These are phyloP conservation scores for Cacatua alba DNA, from an alignment of 2,113 vertebrate genomes.

Conservation along the genomic window DNA sequence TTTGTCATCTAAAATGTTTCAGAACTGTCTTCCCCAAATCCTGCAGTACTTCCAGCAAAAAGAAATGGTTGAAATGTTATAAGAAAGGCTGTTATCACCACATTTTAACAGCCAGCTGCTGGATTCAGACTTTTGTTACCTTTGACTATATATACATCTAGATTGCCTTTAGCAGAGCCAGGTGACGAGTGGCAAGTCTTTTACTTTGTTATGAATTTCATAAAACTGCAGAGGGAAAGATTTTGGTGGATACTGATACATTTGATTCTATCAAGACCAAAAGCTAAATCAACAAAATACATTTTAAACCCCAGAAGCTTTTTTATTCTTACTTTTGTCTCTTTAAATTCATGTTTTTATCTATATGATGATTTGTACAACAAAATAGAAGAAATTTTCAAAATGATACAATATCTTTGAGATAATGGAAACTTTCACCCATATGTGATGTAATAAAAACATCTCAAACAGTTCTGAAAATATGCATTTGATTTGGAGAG, in stretches of 20 bases:
- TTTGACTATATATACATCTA: not conserved
- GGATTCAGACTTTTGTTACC: not conserved
- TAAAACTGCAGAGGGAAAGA: not conserved
- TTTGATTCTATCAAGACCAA: not conserved
- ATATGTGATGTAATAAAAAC: not conserved
- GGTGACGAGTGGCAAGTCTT: not conserved
- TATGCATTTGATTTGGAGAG: not conserved
- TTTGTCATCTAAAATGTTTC: not conserved
- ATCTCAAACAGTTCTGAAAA: not conserved
- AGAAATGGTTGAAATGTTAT: not conserved
- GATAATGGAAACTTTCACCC: not conserved
- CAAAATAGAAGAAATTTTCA: not conserved
- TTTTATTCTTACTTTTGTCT: not conserved
- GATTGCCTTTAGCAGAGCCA: not conserved
- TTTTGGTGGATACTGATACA: not conserved
- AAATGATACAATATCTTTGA: not conserved
- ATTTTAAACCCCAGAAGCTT: not conserved
- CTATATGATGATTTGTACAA: fast-evolving
- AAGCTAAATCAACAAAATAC: not conserved
- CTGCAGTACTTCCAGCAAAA: not conserved
- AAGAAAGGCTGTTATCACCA: not conserved
- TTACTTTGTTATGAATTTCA: not conserved
- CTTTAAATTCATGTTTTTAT: not conserved
- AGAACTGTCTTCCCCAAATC: not conserved
- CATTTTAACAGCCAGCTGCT: not conserved